Conservation (phyloP, 1,140 invertebrate genomes). For the Ephestia elutella region DNA sequence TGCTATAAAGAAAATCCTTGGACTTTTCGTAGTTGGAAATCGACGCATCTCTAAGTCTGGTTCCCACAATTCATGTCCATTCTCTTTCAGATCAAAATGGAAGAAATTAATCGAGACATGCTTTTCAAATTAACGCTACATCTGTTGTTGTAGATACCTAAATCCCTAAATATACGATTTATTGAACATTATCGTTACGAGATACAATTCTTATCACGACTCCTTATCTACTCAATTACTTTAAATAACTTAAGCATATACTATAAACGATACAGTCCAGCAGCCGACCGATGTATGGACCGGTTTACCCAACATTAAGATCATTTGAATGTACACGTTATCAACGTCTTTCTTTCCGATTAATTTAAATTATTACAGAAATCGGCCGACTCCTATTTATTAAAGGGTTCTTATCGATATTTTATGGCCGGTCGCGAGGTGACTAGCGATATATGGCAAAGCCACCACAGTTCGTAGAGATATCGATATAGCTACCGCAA, state of each 20-base stretch:
- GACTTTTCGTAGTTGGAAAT: neutral
- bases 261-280: slow-evolving; percentile 19
- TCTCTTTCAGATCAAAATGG: neutral
- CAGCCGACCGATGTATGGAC: slow-evolving; percentile 25
- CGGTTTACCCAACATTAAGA: slow-evolving; percentile 31
- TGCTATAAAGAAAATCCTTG: neutral
- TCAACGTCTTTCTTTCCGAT: slow-evolving; percentile 43
- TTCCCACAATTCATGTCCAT: no score
- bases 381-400: slow-evolving; percentile 49
- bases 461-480: slow-evolving; percentile 29
- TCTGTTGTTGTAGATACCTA: slow-evolving; percentile 3
- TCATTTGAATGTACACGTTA: slow-evolving; percentile 35
- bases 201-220: slow-evolving; percentile 22
- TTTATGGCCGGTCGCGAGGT: slow-evolving; percentile 36
- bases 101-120: slow-evolving; percentile 2
- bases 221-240: slow-evolving; percentile 32
- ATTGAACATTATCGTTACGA: slow-evolving; percentile 27
- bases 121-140: slow-evolving; percentile 5
- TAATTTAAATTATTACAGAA: slow-evolving; percentile 46
- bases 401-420: slow-evolving; percentile 33
- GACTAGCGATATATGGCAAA: slow-evolving; percentile 36
- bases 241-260: slow-evolving; percentile 42
- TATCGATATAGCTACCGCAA: slow-evolving; percentile 27
- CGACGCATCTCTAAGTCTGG: neutral
- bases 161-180: slow-evolving; percentile 22